Evolutionary conservation across 2,113 vertebrate species (phyloP).

Genomic region (Mesoclemmys tuberculata): DNA sequence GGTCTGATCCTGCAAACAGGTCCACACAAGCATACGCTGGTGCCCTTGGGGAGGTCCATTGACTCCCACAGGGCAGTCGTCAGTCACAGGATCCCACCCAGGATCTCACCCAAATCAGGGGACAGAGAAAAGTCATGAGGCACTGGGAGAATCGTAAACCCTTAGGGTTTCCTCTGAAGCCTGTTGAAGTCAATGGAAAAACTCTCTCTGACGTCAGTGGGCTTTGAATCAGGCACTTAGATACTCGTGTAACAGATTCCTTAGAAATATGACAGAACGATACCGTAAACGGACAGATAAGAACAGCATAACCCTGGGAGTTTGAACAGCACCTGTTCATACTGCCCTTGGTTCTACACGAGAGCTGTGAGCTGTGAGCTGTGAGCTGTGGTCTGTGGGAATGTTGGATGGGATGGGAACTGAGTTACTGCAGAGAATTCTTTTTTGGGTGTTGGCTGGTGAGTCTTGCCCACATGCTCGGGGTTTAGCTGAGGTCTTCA

Average conservation of each 20-base stretch:
- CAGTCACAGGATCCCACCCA: neutral
- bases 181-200: neutral
- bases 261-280: neutral
- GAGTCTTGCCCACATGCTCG: too few relatives aligned
- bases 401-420: too few relatives aligned
- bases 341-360: neutral
- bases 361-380: too few relatives aligned
- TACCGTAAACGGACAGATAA: neutral
- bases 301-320: neutral
- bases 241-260: neutral
- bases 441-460: too few relatives aligned
- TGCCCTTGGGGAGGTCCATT: neutral
- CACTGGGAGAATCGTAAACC: neutral
- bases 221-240: neutral
- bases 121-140: neutral
- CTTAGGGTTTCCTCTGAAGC: neutral
- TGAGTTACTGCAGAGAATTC: too few relatives aligned
- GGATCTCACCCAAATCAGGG: neutral
- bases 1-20: neutral
- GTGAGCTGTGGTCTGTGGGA: too few relatives aligned
- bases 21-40: neutral
- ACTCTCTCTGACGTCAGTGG: neutral
- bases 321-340: neutral
- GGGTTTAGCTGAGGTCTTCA: too few relatives aligned
- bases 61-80: neutral